A percentile compares a stretch with the other conserved stretches of the same genome.
Evolutionary conservation across 2,888 invertebrate genomes (phyloP).

Genomic region (Bellardia pandia): DNA sequence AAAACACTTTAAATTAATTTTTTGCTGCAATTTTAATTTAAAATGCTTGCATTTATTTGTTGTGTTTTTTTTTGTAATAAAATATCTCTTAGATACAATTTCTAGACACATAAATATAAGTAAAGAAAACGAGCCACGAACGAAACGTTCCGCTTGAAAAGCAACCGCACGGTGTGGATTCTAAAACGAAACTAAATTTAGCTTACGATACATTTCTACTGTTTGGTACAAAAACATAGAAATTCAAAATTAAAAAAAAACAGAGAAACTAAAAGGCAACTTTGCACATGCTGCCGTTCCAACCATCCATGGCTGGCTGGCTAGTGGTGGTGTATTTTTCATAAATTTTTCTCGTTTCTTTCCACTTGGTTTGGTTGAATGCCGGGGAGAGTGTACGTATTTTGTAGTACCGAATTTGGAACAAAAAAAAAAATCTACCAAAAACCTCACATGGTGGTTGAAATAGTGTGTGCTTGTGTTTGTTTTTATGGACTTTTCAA

Average conservation of each 20-base stretch:
- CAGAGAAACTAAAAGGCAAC: slow-evolving; percentile 60
- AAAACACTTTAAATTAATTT: neutral
- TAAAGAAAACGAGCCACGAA: slow-evolving; percentile 29
- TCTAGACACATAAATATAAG: slow-evolving; percentile 46
- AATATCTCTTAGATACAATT: slow-evolving; percentile 67
- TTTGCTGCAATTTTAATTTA: neutral
- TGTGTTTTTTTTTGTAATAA: slow-evolving; percentile 15
- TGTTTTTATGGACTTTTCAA: neutral
- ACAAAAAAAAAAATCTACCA: slow-evolving; percentile 37
- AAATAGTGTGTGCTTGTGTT: slow-evolving; percentile 53
- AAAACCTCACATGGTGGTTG: slow-evolving; percentile 71
- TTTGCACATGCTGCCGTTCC: slow-evolving; percentile 67
- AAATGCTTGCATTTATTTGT: slow-evolving; percentile 28
- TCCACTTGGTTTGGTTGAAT: slow-evolving; percentile 52
- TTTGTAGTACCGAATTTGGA: slow-evolving; percentile 35
- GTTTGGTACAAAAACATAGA: slow-evolving; percentile 35
- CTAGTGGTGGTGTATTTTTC: slow-evolving; percentile 48
- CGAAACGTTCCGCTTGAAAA: slow-evolving; percentile 62
- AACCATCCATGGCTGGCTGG: slow-evolving; percentile 3
- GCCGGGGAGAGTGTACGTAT: slow-evolving; percentile 54
- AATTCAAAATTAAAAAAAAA: neutral
- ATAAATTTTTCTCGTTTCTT: slow-evolving; percentile 30
- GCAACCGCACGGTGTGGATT: slow-evolving; percentile 75
- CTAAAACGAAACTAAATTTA: slow-evolving; percentile 75
- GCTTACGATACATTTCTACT: slow-evolving; percentile 57